Conservation (phyloP, 2,797 vertebrate genomes). For the Labeo calbasu region DNA sequence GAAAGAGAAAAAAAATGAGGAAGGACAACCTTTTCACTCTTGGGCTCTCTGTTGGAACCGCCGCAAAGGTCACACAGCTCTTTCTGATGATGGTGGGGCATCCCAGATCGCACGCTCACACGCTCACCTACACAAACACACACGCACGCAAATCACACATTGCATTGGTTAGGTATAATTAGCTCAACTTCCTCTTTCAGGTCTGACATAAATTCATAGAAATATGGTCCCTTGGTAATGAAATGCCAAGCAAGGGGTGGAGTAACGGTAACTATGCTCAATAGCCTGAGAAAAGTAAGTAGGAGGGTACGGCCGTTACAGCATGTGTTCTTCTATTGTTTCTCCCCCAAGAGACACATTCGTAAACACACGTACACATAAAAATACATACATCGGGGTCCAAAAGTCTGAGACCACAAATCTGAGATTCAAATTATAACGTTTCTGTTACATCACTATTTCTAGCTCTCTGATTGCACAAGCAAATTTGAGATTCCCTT, state of each 20-base stretch:
- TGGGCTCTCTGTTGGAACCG: conserved; percentile 23
- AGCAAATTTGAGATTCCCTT: neutral
- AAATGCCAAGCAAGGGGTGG: conserved; percentile 68
- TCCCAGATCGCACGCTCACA: conserved; percentile 16
- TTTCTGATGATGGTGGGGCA: conserved; percentile 22
- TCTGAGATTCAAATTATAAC: neutral
- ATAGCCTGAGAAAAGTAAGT: conserved; percentile 63
- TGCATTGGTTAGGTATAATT: conserved; percentile 60
- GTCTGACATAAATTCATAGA: conserved; percentile 75
- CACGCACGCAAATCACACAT: conserved; percentile 27
- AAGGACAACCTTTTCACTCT: conserved; percentile 29
- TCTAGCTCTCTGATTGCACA: neutral
- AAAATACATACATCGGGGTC: conserved; percentile 1
- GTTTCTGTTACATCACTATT: neutral
- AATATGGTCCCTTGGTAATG: conserved; percentile 64
- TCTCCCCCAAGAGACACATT: conserved; percentile 38
- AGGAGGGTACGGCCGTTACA: conserved; percentile 60
- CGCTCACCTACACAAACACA: conserved; percentile 35
- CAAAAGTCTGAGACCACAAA: neutral
- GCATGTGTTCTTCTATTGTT: conserved; percentile 6
- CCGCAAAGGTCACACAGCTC: neutral
- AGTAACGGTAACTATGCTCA: conserved; percentile 51
- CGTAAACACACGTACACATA: conserved; percentile 25
- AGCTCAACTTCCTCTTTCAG: conserved; percentile 75
- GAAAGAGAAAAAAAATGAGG: neutral